Base-by-base conservation (phyloP, 2,113 vertebrate species). In the Burhinus bistriatus region DNA sequence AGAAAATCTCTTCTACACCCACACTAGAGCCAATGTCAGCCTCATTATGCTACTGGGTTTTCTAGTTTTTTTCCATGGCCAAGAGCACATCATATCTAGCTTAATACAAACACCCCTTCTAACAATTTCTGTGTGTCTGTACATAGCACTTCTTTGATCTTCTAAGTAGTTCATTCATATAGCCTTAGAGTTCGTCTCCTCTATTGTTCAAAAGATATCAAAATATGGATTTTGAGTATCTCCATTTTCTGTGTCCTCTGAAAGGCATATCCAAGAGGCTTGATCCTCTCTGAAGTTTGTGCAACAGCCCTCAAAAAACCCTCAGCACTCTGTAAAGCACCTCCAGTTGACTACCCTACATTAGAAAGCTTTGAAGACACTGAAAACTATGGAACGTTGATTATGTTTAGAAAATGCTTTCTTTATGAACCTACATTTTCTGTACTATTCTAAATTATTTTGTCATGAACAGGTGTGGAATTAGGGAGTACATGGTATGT, bases 11-110 rank as follows among this genome's bases (percentile, higher is more conserved):
- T 75, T 54, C 66, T 68, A 23, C 2, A 7, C 6, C 4, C 44
- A 45, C 16, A 5, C 3, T 27, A 34, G 34, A 83, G 12, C 20
- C 0, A 0, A 38, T 42, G 26, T 3, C 21, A 62, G 7, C 26
- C 6, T 58, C 25, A n/a, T 49, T 58, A 25, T 64, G 17, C 47
- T 83, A 16, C 27, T 57, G 26, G 18, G 27, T 61, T 44, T 65
- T 36, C 42, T 40, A 21, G 9, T 36, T 17, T 69, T 92, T 47
- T 76, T 45, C 20, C 26, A 38, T 21, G 2, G 2, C 36, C 16
- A 49, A 69, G 29, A 52, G 6, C 19, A 49, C 15, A 30, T 82
- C 42, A 17, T 30, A 76, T 51, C 30, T 40, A 49, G 15, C n/a
- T 79, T 82, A 79, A 62, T 8, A 44, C 18, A 84, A 78, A 55